Base-by-base conservation (phyloP, 2,113 vertebrate genomes). In the Oreochromis spilurus region DNA sequence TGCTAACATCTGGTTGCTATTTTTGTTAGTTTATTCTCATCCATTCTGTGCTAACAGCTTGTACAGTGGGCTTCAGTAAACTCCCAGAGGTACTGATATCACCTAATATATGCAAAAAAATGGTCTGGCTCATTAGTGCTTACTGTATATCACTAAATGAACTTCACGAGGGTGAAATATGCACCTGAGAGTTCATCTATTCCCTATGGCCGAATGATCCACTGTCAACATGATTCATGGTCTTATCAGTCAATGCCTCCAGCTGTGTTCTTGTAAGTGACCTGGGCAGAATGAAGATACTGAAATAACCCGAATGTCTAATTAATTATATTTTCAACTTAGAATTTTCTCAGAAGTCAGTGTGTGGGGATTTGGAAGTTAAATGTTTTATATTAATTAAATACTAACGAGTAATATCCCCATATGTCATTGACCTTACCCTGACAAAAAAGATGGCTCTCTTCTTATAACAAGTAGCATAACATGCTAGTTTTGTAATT, bases 191-290 rank as follows among this genome's bases (percentile, higher is more conserved):
- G 48, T 24, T 1, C 14, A 53, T 29, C 29, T 1, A 31, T n/a
- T 26, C 17, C 29, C 50, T 40, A 17, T n/a, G 29, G 14, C n/a
- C 21, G 14, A 29, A 34, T 36, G 75, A 6, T 75, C 70, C 17
- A 9, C 48, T 21, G 31, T 9, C 72, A 58, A 24, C 36, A 5
- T 88, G 89, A 89, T 92, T 88, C 40, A 88, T 88, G 86, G 58
- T 38, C 31, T 82, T 75, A 90, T 92, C 82, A 58, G 65, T 90
- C 90, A 75, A 58, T 10, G 55, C 54, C 53, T 24, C 72, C 24
- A 67, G 14, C 24, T 34, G n/a, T 6, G 34, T 13, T 75, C 13
- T 29, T 12, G 3, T 13, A n/a, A 83, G 6, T 3, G 86, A 79
- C 24, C 53, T 7, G 21, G 40, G 34, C n/a, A 78, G 65, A 36